Base-by-base conservation (phyloP, 1,140 invertebrate genomes). In the Pogonomyrmex barbatus region DNA sequence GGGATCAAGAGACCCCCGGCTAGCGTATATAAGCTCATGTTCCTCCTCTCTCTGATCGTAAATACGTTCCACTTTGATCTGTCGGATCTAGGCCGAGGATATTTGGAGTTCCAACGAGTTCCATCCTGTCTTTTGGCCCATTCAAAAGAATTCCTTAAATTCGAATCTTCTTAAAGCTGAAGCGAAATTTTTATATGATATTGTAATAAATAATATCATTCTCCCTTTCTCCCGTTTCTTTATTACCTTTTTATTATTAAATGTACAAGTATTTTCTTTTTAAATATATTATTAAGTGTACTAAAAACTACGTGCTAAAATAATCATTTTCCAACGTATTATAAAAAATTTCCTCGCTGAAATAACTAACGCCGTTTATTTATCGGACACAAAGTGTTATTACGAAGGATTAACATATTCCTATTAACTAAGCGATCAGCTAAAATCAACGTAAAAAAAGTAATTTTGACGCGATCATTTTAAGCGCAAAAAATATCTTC, bases 11-110 rank as follows among this genome's bases (percentile, higher is more conserved):
- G 68, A 73, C 47, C 42, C 42, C 2, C 0, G 2, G 78, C 78
- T 70, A 60, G 79, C 54, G 79, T 75, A 54, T 56, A 81, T 70
- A 81, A 75, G 68, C 79, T 75, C 68, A 39, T 60, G 68, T 73
- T 75, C 54, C 50, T 75, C 36, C 54, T 39, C 54, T 39, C 54
- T 62, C 47, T 42, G 68, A 73, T 62, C 79, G 67, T 83, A 83
- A 83, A 73, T 83, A 83, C 68, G 68, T 39, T 60, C 79, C 79
- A 83, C 54, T 75, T 83, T 83, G 68, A 62, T 83, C 68, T 83
- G 79, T 73, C 79, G 39, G 42, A n/a, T 60, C 30, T 82, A 82
- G 56, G 79, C 68, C 71, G 54, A 75, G 45, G 63, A 81, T 70
- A 79, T 68, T 79, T 68, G 45, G 47, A 47, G n/a, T 30, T 39